Base-by-base conservation (phyloP, 2,797 vertebrate genomes). In the Phylloscopus collybita region DNA sequence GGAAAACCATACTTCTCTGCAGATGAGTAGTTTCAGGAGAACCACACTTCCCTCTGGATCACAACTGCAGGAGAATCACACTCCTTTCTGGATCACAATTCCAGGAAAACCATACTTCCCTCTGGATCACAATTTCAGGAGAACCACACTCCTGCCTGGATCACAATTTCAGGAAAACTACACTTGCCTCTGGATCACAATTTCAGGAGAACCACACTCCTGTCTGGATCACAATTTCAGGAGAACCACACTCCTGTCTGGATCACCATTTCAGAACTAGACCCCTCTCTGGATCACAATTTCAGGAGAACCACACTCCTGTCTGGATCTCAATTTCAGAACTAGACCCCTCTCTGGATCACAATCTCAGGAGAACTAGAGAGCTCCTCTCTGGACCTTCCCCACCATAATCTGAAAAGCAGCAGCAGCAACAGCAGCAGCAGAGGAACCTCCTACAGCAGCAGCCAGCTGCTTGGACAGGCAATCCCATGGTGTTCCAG, bases 391-490 rank as follows among this genome's bases (percentile, higher is more conserved):
- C 40, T 64, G 53, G 49, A 82, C 57, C 13, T 61, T 71, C 67
- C 47, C 47, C 30, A 32, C 51, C 21, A 11, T 16, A 13, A 66
- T 81, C 18, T 79, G 67, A 85, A 92, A 85, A 91, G 62, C 93
- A 73, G 66, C 1, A 72, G 66, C 1, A 72, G 62, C 34, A 34
- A 34, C 93, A 73, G 66, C 1, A 72, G 76, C 65, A 67, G 79
- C 59, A 78, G 38, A 56, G 64, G 61, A 71, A 42, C 26, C 66
- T 49, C 49, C 56, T 70, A 62, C 27, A 88, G 88, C 2, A 60
- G 90, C 91, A 88, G 86, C 50, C 88, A 74, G 80, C 66, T 88
- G 92, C 74, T 87, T 82, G 83, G 78, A 69, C 26, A 47, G 40
- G 84, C 40, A 4, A 53, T 86, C 76, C 85, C 80, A 44, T 53